A percentile compares a stretch with the other conserved stretches of the same genome.
These are phyloP conservation scores for Chalcis sispes DNA, from an alignment of 2,888 invertebrate genomes.

Conservation along the genomic window DNA sequence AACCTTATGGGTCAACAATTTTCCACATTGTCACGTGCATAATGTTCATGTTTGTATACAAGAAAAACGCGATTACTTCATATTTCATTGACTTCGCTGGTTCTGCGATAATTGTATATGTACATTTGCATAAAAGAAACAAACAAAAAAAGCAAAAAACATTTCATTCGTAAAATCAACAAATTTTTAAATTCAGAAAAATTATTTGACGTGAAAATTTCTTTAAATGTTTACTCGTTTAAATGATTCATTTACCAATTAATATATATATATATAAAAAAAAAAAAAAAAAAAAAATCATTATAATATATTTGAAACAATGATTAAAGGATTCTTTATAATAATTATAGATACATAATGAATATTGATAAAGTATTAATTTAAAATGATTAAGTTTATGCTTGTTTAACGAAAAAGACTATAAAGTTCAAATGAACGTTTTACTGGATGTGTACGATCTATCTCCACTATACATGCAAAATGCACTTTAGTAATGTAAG, in stretches of 20 bases:
- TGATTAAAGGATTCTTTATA: no score
- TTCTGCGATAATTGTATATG: constrained; percentile 1
- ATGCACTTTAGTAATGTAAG: constrained; percentile 49
- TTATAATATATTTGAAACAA: no score
- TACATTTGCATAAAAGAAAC: constrained; percentile 3
- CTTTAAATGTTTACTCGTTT: no score
- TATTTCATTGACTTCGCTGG: constrained; percentile 9
- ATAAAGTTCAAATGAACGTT: constrained; percentile 12
- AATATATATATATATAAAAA: no score
- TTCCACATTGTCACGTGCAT: constrained; percentile 7
- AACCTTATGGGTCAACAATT: constrained; percentile 3
- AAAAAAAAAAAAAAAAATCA: no score
- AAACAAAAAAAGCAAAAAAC: no score
- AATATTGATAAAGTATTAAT: no score
- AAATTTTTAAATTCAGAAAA: constrained; percentile 18
- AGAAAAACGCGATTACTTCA: constrained; percentile 47
- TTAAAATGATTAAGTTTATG: background rate
- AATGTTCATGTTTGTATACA: constrained; percentile 12
- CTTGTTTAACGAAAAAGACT: background rate
- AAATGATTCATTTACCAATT: no score
- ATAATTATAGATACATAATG: no score
- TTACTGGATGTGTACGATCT: constrained; percentile 35
- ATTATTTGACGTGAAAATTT: no score
- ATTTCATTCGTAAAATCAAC: constrained; percentile 25
- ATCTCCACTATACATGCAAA: constrained; percentile 41